phyloP scores from a whole-genome alignment of 2,797 vertebrate genomes.

The Australoheros facetus region DNA sequence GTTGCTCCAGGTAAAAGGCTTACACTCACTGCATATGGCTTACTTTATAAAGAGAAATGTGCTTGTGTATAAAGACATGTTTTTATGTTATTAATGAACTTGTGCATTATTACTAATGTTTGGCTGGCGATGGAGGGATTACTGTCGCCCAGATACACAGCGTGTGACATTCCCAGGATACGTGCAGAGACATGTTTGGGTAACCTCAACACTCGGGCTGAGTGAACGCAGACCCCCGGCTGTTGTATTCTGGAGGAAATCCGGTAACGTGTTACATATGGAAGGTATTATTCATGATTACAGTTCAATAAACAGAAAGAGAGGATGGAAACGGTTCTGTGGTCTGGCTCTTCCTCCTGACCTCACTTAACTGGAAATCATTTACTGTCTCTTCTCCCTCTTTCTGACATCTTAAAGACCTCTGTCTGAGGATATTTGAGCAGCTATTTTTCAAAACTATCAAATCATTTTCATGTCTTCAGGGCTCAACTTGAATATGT shows the following conservation, averaged over 20 bases:
- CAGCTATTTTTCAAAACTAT: background rate
- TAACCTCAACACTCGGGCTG: conserved; percentile 54
- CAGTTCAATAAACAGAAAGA: conserved; percentile 72
- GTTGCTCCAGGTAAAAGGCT: background rate
- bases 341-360: conserved; percentile 48
- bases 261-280: conserved; percentile 66
- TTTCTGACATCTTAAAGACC: background rate
- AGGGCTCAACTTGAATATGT: background rate
- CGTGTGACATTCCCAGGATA: conserved; percentile 55
- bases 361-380: conserved; percentile 37
- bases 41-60: background rate
- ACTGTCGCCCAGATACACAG: conserved; percentile 36
- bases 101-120: conserved; percentile 29
- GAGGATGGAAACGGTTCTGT: conserved; percentile 59
- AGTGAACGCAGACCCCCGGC: conserved; percentile 61
- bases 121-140: conserved; percentile 36
- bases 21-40: background rate
- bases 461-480: too few relatives aligned
- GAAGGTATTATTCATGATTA: conserved; percentile 69
- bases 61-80: background rate
- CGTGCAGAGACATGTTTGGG: conserved; percentile 60
- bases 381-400: conserved; percentile 18
- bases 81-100: background rate
- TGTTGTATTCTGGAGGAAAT: conserved; percentile 62
- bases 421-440: background rate